A percentile compares a stretch with the other conserved stretches of the same genome.
Conservation (phyloP, 2,113 vertebrate species). For the Tiliqua scincoides region DNA sequence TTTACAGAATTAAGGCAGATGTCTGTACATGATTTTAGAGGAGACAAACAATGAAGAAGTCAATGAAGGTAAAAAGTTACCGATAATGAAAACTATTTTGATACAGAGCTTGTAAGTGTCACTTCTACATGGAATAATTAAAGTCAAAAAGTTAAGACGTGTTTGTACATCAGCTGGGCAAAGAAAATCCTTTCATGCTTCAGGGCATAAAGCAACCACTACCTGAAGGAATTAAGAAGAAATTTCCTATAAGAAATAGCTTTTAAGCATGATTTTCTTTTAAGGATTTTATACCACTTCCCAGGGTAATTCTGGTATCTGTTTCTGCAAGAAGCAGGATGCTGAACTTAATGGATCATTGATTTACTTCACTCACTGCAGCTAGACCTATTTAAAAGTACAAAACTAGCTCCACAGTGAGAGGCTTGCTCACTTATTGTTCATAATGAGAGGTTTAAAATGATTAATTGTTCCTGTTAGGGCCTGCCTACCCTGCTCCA, state of each 20-base stretch:
- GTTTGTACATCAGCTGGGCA: background rate
- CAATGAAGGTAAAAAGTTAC: background rate
- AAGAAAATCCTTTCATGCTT: background rate
- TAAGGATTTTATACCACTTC: background rate
- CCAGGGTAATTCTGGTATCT: background rate
- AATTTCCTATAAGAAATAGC: background rate
- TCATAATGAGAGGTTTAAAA: background rate
- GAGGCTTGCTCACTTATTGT: too few relatives aligned
- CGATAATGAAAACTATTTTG: background rate
- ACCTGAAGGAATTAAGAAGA: background rate
- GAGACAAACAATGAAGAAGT: background rate
- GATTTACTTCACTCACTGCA: background rate
- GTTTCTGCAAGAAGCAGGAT: background rate
- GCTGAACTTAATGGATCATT: background rate
- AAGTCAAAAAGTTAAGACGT: background rate
- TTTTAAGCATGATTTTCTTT: background rate
- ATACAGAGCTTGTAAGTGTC: background rate
- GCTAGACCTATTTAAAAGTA: background rate
- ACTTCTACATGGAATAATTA: background rate
- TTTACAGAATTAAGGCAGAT: background rate
- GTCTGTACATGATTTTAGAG: background rate
- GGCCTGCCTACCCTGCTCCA: too few relatives aligned
- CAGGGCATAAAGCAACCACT: background rate
- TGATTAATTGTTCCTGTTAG: background rate
- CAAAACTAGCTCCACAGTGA: background rate